Conservation (phyloP, 2,888 invertebrate species). For the Ceriagrion tenellum region DNA sequence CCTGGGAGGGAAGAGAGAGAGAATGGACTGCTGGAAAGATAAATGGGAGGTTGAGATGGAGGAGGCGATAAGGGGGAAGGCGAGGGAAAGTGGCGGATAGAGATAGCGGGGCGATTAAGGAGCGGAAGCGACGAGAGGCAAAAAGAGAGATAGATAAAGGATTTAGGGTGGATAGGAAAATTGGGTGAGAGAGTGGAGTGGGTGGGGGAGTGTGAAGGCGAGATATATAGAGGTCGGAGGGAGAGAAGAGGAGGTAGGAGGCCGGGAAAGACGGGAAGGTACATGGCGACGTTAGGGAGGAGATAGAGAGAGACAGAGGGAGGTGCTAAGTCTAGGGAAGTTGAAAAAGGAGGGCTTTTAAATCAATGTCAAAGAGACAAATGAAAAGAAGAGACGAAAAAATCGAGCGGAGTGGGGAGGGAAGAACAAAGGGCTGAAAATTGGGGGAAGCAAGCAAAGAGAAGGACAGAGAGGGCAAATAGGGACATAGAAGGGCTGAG, state of each 20-base stretch:
- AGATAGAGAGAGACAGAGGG: background rate
- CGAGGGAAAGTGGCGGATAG: constrained; percentile 2
- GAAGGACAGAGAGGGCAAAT: background rate
- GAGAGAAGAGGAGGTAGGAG: background rate
- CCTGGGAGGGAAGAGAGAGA: background rate
- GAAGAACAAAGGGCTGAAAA: background rate
- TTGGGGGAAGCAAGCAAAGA: background rate
- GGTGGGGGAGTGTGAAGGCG: background rate
- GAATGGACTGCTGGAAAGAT: constrained; percentile 19
- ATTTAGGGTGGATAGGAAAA: background rate
- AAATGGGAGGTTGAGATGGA: constrained; percentile 39
- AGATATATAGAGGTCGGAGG: background rate
- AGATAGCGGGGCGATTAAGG: constrained; percentile 18
- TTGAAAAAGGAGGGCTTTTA: constrained; percentile 67
- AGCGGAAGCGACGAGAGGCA: background rate
- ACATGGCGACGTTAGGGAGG: background rate
- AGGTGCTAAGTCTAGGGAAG: constrained; percentile 48
- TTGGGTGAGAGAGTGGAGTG: background rate
- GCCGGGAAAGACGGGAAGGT: background rate
- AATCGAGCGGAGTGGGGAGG: background rate
- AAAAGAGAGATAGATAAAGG: background rate
- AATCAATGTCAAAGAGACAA: constrained; percentile 65
- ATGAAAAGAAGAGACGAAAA: constrained; percentile 67
- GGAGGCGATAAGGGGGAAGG: background rate
- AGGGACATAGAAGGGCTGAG: background rate